phyloP scores from a whole-genome alignment of 2,113 vertebrate genomes.

The Rhea pennata region DNA sequence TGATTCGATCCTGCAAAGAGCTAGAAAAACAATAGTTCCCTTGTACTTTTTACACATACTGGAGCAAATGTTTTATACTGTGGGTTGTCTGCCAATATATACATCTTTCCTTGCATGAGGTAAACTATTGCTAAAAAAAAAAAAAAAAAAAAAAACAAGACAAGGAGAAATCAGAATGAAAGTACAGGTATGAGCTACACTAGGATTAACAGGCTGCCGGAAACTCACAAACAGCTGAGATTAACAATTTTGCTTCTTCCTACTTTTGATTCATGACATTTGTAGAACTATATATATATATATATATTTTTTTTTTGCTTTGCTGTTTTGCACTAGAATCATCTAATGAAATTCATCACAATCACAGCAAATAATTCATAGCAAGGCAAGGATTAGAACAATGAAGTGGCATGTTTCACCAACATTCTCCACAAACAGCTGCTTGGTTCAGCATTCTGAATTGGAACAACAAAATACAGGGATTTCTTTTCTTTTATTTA shows the following conservation, averaged over 20 bases:
- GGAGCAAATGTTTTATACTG: neutral
- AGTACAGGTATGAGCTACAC: neutral
- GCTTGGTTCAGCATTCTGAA: neutral
- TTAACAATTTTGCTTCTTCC: neutral
- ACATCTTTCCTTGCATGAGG: neutral
- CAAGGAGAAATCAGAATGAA: neutral
- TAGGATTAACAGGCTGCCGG: neutral
- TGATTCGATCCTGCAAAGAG: neutral
- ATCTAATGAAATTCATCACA: neutral
- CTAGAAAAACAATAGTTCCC: neutral
- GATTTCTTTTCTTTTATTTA: constrained; percentile 47
- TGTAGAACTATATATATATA: neutral
- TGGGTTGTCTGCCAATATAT: neutral
- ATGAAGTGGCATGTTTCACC: neutral
- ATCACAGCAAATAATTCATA: neutral
- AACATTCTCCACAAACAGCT: constrained; percentile 18
- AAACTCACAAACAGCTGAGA: neutral
- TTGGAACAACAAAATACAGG: neutral
- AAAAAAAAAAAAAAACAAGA: neutral
- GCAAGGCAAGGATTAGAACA: constrained; percentile 12
- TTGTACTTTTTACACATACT: neutral
- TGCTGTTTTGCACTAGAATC: neutral
- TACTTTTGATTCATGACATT: neutral
- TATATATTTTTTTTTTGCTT: neutral
- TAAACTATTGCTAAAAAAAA: neutral